These are phyloP conservation scores for Rattus rattus DNA, from an alignment of 2,113 vertebrate species.

Conservation along the genomic window DNA sequence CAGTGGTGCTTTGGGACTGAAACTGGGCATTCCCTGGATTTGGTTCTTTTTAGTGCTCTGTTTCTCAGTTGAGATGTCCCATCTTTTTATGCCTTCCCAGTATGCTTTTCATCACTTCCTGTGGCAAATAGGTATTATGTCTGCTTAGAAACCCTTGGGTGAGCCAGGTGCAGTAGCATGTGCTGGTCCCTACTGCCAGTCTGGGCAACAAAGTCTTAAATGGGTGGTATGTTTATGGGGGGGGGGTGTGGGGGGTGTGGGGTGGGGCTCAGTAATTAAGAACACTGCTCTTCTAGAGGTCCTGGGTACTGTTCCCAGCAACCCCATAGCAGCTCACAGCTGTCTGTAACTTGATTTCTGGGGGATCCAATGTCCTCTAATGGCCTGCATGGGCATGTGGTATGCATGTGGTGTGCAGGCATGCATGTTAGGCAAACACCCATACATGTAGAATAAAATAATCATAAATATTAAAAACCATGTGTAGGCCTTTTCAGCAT, in stretches of 20 bases:
- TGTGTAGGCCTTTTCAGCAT: not conserved
- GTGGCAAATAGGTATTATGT: conserved; percentile 11
- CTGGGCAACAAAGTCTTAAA: not conserved
- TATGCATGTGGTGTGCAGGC: not conserved
- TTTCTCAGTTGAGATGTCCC: conserved; percentile 31
- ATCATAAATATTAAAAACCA: not conserved
- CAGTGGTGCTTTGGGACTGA: not conserved
- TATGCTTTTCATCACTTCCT: not conserved
- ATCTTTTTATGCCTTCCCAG: conserved; percentile 45
- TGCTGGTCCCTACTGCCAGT: not conserved
- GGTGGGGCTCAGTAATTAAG: not conserved
- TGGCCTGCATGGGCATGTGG: not conserved
- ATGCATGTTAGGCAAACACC: not conserved
- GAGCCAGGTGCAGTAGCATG: not conserved
- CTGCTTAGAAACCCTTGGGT: not conserved
- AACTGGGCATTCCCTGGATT: not conserved
- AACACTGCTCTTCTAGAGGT: not conserved
- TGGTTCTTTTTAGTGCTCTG: conserved; percentile 4
- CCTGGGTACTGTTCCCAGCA: not conserved
- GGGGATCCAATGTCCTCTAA: not conserved
- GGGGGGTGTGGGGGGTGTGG: not conserved
- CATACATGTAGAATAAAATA: not conserved
- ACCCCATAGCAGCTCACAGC: not conserved
- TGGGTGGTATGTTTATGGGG: not conserved
- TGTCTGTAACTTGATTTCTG: not conserved